phyloP scores from a whole-genome alignment of 2,888 invertebrate species.

The Ommatoiulus sabulosus region DNA sequence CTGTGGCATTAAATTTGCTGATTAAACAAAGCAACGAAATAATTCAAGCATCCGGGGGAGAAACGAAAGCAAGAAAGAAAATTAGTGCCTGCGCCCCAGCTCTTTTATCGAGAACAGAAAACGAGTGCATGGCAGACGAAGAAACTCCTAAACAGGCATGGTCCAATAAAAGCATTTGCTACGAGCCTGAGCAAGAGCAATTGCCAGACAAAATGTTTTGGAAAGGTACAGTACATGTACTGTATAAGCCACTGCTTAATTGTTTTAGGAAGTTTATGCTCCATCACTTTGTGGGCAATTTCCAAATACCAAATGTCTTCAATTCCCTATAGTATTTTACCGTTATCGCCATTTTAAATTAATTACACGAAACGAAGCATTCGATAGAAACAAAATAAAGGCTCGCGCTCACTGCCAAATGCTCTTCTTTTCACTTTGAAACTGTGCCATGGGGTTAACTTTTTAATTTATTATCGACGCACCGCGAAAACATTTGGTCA shows the following conservation, averaged over 20 bases:
- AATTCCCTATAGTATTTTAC: not conserved
- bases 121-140: not conserved
- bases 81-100: not conserved
- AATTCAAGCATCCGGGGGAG: conserved; percentile 27
- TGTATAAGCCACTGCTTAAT: no score
- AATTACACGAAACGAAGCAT: not conserved
- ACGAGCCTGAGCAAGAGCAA: not conserved
- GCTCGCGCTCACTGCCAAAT: not conserved
- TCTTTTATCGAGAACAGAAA: not conserved
- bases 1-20: conserved; percentile 40
- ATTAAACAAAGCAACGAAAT: conserved; percentile 44
- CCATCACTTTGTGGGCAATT: no score
- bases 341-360: not conserved
- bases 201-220: no score
- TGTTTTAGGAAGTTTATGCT: no score
- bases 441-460: not conserved
- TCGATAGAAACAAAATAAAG: not conserved
- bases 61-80: not conserved
- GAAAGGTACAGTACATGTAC: no score
- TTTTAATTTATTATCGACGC: not conserved
- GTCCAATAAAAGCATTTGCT: not conserved
- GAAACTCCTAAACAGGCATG: not conserved
- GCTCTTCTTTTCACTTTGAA: not conserved
- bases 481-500: not conserved
- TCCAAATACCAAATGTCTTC: no score